Conservation (phyloP, 2,797 vertebrate species). For the Muraenolepis orangiensis region DNA sequence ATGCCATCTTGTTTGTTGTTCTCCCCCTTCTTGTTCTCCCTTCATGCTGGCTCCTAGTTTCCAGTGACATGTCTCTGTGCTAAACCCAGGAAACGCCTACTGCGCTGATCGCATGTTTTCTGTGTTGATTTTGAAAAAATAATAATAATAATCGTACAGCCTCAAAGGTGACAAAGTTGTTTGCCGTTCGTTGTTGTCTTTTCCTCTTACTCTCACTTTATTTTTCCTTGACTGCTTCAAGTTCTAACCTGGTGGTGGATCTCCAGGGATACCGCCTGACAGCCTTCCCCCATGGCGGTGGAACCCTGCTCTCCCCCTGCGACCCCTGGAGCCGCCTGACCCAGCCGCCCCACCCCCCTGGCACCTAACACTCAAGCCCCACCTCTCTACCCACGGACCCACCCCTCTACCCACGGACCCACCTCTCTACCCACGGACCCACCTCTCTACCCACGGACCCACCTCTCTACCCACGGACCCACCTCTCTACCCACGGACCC, state of each 20-base stretch:
- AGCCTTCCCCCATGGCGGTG: conserved; percentile 66
- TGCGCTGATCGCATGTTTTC: neutral
- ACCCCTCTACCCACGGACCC: conserved; percentile 28
- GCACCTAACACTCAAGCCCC: conserved; percentile 60
- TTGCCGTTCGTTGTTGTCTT: neutral
- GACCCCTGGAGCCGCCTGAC: conserved; percentile 84
- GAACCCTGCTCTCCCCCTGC: conserved; percentile 70
- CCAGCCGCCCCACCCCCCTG: conserved; percentile 76
- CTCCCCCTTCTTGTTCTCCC: neutral
- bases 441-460: neutral
- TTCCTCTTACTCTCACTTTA: neutral
- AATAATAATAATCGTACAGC: neutral
- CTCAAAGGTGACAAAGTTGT: neutral
- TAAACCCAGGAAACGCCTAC: neutral
- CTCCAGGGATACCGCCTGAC: conserved; percentile 76
- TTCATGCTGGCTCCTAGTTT: neutral
- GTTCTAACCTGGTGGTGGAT: conserved; percentile 77
- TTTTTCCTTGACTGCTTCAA: conserved; percentile 61
- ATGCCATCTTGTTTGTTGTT: neutral
- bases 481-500: neutral
- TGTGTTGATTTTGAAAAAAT: neutral
- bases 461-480: neutral
- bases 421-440: neutral
- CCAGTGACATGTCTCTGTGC: neutral
- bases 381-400: conserved; percentile 5